Base-by-base conservation (phyloP, 2,888 invertebrate genomes). In the Acronicta aceris region DNA sequence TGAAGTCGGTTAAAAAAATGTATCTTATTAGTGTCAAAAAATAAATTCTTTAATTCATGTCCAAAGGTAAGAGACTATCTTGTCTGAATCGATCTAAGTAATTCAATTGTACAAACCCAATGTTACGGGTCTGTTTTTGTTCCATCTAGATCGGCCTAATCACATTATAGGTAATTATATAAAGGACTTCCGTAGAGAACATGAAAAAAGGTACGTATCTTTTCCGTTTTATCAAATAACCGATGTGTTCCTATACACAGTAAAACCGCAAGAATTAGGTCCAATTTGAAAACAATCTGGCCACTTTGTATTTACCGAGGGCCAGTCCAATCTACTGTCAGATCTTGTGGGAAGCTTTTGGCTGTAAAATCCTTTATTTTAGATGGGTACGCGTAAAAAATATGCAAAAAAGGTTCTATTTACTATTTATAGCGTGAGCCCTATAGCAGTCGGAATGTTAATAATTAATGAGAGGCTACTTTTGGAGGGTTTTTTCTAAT, bases 41-140 rank as follows among this genome's bases (percentile, higher is more conserved):
- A 36, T 5, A 38, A n/a, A 8, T 36, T 48, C 7, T 41, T 48
- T 57, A 43, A 57, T 65, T 30, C 15, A 25, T 21, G 17, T 15
- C 12, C 4, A 58, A 50, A 50, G 43, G 21, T 47, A 25, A 56
- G 50, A 36, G 21, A 33, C 30, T n/a, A 38, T 45, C 53, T 41
- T 12, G 27, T 40, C 42, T 9, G 30, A 51, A 36, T 46, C 30
- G 42, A 56, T 69, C 46, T 48, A 47, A 43, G 53, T 76, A 76
- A 73, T 73, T 38, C 53, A 64, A 68, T 68, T 59, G 30, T 54
- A 51, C 60, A 54, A 48, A 56, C 64, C 57, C n/a, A n/a, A n/a
- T 47, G 41, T 46, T 65, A 47, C 58, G 33, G 38, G 16, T 40
- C 46, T 70, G 50, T 76, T 74, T 69, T 61, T 64, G 51, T 73